Evolutionary conservation across 1,140 invertebrate species (phyloP), one percentile per base, ranked within the genome.

Genomic region (Cydia pomonella): DNA sequence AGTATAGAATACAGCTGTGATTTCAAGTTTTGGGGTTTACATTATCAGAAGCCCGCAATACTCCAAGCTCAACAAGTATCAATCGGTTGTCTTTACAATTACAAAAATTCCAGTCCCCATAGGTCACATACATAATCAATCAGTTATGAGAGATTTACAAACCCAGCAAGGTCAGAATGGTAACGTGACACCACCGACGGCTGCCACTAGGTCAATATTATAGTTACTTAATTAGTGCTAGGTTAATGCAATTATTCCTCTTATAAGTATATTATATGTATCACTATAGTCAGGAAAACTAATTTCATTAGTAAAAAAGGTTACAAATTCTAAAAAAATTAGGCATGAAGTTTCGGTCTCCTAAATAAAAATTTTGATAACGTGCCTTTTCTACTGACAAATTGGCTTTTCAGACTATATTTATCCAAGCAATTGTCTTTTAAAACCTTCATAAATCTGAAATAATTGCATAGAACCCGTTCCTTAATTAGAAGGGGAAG

Each of bases 161-260:
- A 79, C 79, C 73, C 74, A 83, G 81, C 72, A 77, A 79, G 76
- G 75, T 78, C 80, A 79, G 81, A 87, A 85, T 87, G 89, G 89
- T 91, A 91, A 91, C 89, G 84, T 87, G 87, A 90, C 86, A 87
- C 89, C 90, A 92, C 90, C 90, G 83, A 91, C 86, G 88, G 88
- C 90, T 88, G 88, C 84, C 85, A 87, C 82, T 84, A 84, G 79
- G 78, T 82, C 75, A 80, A 78, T 86, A 44, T 44, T 44, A 44
- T 44, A 86, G 77, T 76, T 80, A 79, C 83, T 86, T 81, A 78
- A 80, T 75, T 50, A 50, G 47, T 50, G 18, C n/a, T n/a, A 3
- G 47, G n/a, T 50, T 50, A 50, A 50, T 18, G 47, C 47, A 50
- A 50, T 50, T 50, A 18, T 50, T 50, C 16, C 47, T 44, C 12